Evolutionary conservation across 2,113 vertebrate species (phyloP), one percentile per base, ranked within the genome.

Genomic region (Perca flavescens): DNA sequence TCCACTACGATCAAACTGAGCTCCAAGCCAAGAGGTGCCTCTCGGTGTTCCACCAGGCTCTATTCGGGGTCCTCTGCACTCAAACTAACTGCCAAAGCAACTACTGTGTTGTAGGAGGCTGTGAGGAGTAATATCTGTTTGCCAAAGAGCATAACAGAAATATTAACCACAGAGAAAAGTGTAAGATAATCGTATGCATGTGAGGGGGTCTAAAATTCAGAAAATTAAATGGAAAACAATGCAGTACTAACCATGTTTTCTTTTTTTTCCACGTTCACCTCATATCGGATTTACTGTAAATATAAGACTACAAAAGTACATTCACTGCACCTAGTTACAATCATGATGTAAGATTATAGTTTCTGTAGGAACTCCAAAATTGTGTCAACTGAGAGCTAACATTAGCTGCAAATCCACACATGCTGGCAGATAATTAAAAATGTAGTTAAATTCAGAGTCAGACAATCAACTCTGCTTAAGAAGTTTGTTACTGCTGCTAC

Each of bases 31-130:
- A 86, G 86, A 85, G 83, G 73, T 69, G 49, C 79, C 74, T 84
- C 56, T 34, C 10, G 61, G 58, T 69, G 74, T 77, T 63, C 63
- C 72, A 25, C 82, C 54, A 49, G 78, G 85, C 31, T 87, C 40
- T 1, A 34, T 50, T 49, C 0, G 11, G 52, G 70, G 65, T 86
- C 73, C 82, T 68, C 54, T 74, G 75, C 69, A 75, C 68, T 60
- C 13, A 79, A 87, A 77, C 52, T 67, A 86, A 87, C 93, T 93
- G 93, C 93, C 91, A 92, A 92, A 94, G 85, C 77, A 76, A 87
- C 82, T 56, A 22, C 15, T 47, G 50, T 76, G 47, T 56, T 77
- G 68, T 61, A 11, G 50, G 53, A 61, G 71, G 49, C 65, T 81
- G 22, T 14, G 47, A 83, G 57, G 50, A 10, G 21, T 46, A 13